Evolutionary conservation across 1,140 invertebrate genomes (phyloP).

Genomic region (Neodiprion pinetum): DNA sequence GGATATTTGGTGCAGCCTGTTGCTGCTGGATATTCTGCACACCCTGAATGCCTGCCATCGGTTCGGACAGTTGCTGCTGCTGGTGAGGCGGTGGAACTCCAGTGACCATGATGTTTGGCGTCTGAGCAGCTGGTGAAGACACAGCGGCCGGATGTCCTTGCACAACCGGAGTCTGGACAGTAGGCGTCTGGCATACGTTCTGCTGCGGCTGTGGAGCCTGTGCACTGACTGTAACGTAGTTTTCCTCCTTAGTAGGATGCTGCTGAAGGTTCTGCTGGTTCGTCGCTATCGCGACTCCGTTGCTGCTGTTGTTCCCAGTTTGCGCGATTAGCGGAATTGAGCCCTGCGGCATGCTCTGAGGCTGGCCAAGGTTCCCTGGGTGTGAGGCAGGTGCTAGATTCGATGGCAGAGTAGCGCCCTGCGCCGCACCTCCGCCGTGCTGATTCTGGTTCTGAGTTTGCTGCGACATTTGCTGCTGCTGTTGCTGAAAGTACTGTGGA

Average conservation of each 20-base stretch:
- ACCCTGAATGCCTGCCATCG: constrained; percentile 48
- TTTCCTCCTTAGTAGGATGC: constrained; percentile 34
- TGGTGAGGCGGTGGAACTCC: constrained; percentile 24
- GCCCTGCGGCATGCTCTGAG: constrained; percentile 66
- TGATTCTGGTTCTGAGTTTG: constrained; percentile 41
- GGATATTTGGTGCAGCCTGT: constrained; percentile 42
- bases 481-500: constrained; percentile 43
- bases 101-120: constrained; percentile 33
- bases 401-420: constrained; percentile 66
- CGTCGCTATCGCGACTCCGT: constrained; percentile 61
- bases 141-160: constrained; percentile 35
- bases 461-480: constrained; percentile 35
- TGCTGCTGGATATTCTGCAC: constrained; percentile 56
- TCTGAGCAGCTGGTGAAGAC: constrained; percentile 41
- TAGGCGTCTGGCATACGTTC: constrained; percentile 33
- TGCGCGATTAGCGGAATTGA: constrained; percentile 67
- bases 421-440: constrained; percentile 50
- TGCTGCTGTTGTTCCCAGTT: constrained; percentile 61
- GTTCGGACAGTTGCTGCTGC: constrained; percentile 41
- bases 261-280: constrained; percentile 55
- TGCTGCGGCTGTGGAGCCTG: constrained; percentile 40
- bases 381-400: constrained; percentile 63
- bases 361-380: constrained; percentile 60
- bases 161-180: constrained; percentile 43
- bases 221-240: constrained; percentile 44